Percentiles rank a stretch among this genome's conserved stretches.
phyloP scores from a whole-genome alignment of 1,140 invertebrate genomes.

The Sinonovacula constricta region DNA sequence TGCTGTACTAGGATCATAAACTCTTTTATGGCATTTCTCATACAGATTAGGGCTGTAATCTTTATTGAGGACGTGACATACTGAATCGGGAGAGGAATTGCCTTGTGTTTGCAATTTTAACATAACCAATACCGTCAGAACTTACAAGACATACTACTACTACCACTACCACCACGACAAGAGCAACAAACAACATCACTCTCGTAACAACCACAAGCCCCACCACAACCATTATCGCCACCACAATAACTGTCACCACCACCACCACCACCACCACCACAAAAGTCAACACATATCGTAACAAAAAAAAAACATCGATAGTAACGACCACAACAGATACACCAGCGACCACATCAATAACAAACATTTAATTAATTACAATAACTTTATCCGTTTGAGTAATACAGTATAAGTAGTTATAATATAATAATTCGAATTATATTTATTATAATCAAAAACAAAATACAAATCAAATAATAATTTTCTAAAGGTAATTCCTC shows the following conservation, averaged over 20 bases:
- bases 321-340: background rate
- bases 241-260: background rate
- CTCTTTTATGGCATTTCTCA: no score
- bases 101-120: background rate
- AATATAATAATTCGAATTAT: no score
- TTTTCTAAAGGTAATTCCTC: no score
- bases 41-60: background rate
- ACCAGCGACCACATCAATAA: background rate
- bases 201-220: background rate
- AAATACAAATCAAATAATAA: no score
- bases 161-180: background rate
- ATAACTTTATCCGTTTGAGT: background rate
- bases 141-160: background rate
- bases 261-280: slow-evolving; percentile 3
- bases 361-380: background rate
- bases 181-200: background rate
- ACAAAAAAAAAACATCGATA: background rate
- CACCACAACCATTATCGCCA: background rate
- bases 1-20: no score
- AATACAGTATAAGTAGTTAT: no score
- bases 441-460: no score
- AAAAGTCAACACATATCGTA: background rate
- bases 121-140: background rate
- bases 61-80: background rate
- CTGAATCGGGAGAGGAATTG: background rate